Evolutionary conservation across 2,797 vertebrate genomes (phyloP), one percentile per base, ranked within the genome.

Genomic region (Liparis tanakae): DNA sequence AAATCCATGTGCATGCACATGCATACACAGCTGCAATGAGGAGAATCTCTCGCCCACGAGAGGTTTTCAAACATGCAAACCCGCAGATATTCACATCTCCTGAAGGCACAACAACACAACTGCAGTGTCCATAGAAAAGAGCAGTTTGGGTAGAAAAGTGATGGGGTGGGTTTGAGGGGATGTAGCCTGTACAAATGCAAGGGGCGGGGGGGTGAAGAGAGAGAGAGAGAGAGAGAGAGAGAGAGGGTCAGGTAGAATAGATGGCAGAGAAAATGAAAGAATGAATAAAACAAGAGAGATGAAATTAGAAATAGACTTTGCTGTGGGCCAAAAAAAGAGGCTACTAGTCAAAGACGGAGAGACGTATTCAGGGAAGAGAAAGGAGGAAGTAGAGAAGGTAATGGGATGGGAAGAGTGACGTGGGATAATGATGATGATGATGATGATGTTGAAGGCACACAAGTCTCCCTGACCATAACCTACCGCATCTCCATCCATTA

Each of bases 221-320:
- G 59, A 51, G 61, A 64, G 34, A 63, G 54, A 73, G 53, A 53
- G 64, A 43, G 70, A 83, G 22, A 77, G 87, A 83, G 67, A 67
- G 76, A 9, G 67, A 80, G 81, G 77, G 78, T 81, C 83, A 84
- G 62, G 59, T 59, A 79, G 73, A 79, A 85, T 82, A 36, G 84
- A 88, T 81, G 80, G 79, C 70, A 34, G 71, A 67, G 81, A 89
- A 92, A 86, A 90, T 89, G 83, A 91, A 87, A 86, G 67, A 79
- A 93, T 91, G 86, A 93, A 93, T 92, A 92, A 90, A 91, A 90
- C 88, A 93, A 79, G 83, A 88, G 87, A 75, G 79, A 37, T 85
- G 72, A 88, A 92, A 92, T 89, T 89, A 87, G 83, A 89, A 87
- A 89, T 18, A 13, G 74, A 81, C 78, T 72, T 83, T 1, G 84